Base-by-base conservation (phyloP, 2,797 vertebrate genomes). In the Phaenicophaeus curvirostris region DNA sequence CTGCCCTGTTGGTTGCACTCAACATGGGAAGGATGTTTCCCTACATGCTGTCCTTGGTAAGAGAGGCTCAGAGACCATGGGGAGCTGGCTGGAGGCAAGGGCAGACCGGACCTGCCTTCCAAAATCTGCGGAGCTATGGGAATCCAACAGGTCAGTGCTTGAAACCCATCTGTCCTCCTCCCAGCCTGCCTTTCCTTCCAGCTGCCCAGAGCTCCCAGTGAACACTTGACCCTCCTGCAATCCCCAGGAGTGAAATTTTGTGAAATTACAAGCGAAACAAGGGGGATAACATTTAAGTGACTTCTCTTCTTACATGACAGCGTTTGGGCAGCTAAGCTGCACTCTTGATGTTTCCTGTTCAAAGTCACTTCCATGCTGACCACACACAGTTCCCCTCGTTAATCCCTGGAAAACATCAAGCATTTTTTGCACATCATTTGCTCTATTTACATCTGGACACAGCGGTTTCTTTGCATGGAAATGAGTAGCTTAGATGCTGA, bases 121-220 rank as follows among this genome's bases (percentile, higher is more conserved):
- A 6, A 92, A 82, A 87, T n/a, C 41, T 2, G 0, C 1, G 3
- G 41, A 73, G 58, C 63, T 44, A 5, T 50, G 25, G 44, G 71
- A 82, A 71, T 44, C 15, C 62, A 63, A 7, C 54, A 74, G 27
- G 30, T 3, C 24, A 65, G n/a, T 24, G 37, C 9, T n/a, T 46
- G 21, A 66, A 87, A 71, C 10, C 2, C 78, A 50, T 2, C 9
- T 25, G 11, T 48, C 33, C 81, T 51, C 5, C 33, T 72, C 42
- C 21, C 20, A 35, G 33, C 4, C 33, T 37, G 11, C 27, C 17
- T 24, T 84, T 76, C 21, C 35, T 77, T 75, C 53, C 50, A 65
- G 16, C 31, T 2, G 0, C 7, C 41, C 51, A 25, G 55, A 25
- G 53, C 7, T 71, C 48, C 9, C 57, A 57, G 28, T 1, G 1